phyloP scores from a whole-genome alignment of 2,113 vertebrate species.

The Ceyx margarethae region DNA sequence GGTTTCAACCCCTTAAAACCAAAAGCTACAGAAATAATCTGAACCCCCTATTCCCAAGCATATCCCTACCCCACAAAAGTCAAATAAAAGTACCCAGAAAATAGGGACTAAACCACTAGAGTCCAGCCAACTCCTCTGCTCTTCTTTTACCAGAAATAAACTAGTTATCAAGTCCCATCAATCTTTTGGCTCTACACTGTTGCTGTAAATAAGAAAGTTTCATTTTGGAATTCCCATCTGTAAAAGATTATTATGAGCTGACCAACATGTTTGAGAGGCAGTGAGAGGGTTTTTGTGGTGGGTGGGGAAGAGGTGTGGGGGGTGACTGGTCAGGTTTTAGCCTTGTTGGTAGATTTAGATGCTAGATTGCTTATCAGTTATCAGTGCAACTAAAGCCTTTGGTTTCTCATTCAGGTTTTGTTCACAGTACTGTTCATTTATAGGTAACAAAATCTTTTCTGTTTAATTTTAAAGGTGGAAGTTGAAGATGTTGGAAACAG shows the following conservation, averaged over 20 bases:
- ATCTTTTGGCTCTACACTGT: not conserved
- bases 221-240: not conserved
- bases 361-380: not conserved
- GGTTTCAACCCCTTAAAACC: not conserved
- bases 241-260: not conserved
- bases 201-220: not conserved
- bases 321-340: not conserved
- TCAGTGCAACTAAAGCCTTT: not conserved
- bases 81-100: not conserved
- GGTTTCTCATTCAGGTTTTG: not conserved
- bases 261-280: not conserved
- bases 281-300: not conserved
- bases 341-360: not conserved
- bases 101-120: not conserved
- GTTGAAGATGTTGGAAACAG: slow-evolving; percentile 60
- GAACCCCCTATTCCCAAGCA: not conserved
- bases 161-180: accelerated
- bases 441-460: not conserved
- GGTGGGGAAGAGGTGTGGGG: not conserved
- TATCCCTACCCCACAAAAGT: not conserved
- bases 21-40: not conserved
- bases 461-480: slow-evolving; percentile 56
- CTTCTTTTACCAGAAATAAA: not conserved
- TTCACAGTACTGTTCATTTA: not conserved
- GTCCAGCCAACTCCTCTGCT: not conserved